Base-by-base conservation (phyloP, 2,888 invertebrate species). In the Ernsta delagoae region DNA sequence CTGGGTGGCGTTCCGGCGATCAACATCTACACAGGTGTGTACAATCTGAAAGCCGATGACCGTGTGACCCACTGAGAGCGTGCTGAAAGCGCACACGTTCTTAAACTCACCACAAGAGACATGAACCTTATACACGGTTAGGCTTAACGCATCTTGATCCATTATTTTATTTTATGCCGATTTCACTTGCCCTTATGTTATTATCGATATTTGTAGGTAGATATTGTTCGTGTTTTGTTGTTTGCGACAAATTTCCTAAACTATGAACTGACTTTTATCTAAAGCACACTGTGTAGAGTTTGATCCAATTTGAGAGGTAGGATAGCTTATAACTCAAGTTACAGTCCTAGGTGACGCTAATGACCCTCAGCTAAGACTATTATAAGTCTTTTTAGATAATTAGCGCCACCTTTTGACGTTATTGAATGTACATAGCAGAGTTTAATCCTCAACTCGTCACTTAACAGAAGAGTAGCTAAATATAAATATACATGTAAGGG, bases 21-120 rank as follows among this genome's bases (percentile, higher is more conserved):
- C 54, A 63, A 16, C 54, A 54, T 50, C 41, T 53, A 60, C 64
- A 71, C 72, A 70, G 71, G 74, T 73, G 74, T 68, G 83, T 80
- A 83, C 84, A 84, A 81, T 84, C 87, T 88, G 88, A 88, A 88
- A 86, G 70, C 56, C 54, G 87, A 80, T 82, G 83, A 79, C 79
- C 80, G 80, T 79, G 77, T 89, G 88, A 89, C 90, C 89, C 77
- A 90, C 60, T 61, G 9, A 53, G 11, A 16, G 36, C 12, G 60
- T 64, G 41, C 79, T 83, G 80, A 79, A 81, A 76, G 79, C 77
- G 79, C 77, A 81, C 75, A 78, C 77, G 70, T 70, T 53, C 67
- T 36, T 24, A 54, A 39, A 12, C 54, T 31, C 31, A 31, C 31
- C 31, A 4, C 31, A 48, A 16, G 48, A 54, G 16, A 34, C 9